Conservation (phyloP, 2,888 invertebrate genomes). For the Drosophila subsilvestris region DNA sequence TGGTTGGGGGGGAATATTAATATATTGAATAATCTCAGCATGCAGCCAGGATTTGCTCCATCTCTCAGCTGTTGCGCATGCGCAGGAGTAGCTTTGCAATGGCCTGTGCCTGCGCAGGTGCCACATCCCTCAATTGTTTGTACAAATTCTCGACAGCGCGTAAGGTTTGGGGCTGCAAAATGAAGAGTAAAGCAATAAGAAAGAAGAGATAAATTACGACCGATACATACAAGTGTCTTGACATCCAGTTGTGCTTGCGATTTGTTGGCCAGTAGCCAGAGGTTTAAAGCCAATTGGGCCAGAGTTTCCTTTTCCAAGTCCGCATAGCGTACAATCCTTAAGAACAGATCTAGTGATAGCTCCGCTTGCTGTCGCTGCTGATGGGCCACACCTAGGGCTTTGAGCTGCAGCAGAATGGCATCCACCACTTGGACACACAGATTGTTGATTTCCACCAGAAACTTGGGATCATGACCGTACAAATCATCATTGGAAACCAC, state of each 20-base stretch:
- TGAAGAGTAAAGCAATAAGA: background rate
- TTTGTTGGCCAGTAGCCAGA: slow-evolving; percentile 92
- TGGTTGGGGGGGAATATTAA: background rate
- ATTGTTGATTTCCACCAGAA: slow-evolving; percentile 91
- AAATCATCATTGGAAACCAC: slow-evolving; percentile 97
- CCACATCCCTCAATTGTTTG: slow-evolving; percentile 62
- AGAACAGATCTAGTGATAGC: slow-evolving; percentile 90
- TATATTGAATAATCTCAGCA: slow-evolving; percentile 27
- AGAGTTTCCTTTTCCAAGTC: slow-evolving; percentile 87
- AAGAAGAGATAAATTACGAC: background rate
- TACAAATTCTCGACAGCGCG: slow-evolving; percentile 73
- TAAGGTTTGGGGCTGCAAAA: slow-evolving; percentile 69
- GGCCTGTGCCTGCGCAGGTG: slow-evolving; percentile 61
- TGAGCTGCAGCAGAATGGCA: slow-evolving; percentile 89
- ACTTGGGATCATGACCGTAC: slow-evolving; percentile 95
- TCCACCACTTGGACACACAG: slow-evolving; percentile 91
- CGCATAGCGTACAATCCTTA: slow-evolving; percentile 87
- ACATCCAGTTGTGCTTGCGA: slow-evolving; percentile 85
- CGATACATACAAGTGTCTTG: slow-evolving; percentile 82
- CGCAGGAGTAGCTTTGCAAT: slow-evolving; percentile 66
- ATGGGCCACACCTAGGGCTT: slow-evolving; percentile 88
- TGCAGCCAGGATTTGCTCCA: slow-evolving; percentile 11
- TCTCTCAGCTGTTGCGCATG: slow-evolving; percentile 65
- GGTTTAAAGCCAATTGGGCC: slow-evolving; percentile 89
- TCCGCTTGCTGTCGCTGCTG: slow-evolving; percentile 89